A percentile compares a stretch with the other conserved stretches of the same genome.
Evolutionary conservation across 2,888 invertebrate species (phyloP).

Genomic region (Zele albiditarsus): DNA sequence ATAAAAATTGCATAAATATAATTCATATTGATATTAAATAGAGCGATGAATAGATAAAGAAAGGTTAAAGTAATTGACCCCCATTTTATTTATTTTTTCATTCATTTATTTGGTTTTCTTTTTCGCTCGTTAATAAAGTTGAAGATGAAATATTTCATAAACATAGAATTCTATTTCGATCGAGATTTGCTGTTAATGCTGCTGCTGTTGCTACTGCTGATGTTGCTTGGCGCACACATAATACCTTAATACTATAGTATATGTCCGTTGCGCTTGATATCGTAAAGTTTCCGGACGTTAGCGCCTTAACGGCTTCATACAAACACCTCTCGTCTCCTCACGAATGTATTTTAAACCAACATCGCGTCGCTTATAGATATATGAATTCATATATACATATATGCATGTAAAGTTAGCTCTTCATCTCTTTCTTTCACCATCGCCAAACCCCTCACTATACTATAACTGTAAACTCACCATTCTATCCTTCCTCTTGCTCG

Average conservation of each 20-base stretch:
- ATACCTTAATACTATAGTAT: neutral
- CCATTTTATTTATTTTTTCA: neutral
- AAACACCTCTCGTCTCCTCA: slow-evolving; percentile 48
- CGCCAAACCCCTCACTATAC: neutral
- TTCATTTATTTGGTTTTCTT: neutral
- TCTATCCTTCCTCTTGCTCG: neutral
- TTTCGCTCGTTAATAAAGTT: neutral
- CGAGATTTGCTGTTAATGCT: neutral
- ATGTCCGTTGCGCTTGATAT: slow-evolving; percentile 32
- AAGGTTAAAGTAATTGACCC: slow-evolving; percentile 1
- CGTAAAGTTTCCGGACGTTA: slow-evolving; percentile 46
- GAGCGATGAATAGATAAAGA: neutral
- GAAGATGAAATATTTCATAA: neutral
- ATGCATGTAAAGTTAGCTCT: neutral
- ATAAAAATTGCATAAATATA: neutral
- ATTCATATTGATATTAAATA: neutral
- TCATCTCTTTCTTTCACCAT: slow-evolving; percentile 1
- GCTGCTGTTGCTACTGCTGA: neutral
- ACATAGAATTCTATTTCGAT: slow-evolving; percentile 11
- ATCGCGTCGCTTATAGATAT: neutral
- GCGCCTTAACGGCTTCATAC: slow-evolving; percentile 50
- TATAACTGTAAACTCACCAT: slow-evolving; percentile 6
- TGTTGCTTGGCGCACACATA: slow-evolving; percentile 11
- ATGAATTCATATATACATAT: neutral
- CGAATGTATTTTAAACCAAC: slow-evolving; percentile 49